phyloP scores from a whole-genome alignment of 2,888 invertebrate species.

The Drosophila tanythrix region DNA sequence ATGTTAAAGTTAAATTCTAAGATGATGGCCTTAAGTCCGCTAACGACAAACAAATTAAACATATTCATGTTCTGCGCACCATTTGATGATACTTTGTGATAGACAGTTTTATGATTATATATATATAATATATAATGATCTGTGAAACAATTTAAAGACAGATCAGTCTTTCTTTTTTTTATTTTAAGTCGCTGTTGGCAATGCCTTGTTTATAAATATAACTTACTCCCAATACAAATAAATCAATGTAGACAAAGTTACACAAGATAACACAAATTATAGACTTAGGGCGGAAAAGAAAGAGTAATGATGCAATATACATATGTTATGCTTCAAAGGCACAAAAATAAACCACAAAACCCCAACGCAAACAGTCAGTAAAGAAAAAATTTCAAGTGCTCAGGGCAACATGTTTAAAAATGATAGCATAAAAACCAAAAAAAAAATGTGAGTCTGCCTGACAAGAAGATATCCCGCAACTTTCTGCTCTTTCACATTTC shows the following conservation, averaged over 20 bases:
- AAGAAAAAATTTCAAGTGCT: slow-evolving; percentile 47
- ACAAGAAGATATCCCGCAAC: not conserved
- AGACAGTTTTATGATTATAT: not conserved
- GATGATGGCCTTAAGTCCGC: not conserved
- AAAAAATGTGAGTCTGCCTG: not conserved
- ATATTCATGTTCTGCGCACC: not conserved
- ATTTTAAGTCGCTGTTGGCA: not conserved
- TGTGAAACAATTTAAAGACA: not conserved
- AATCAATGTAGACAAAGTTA: slow-evolving; percentile 10
- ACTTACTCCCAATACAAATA: not conserved
- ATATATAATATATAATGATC: not conserved
- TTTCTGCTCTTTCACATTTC: not conserved
- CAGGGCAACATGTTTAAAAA: slow-evolving; percentile 58
- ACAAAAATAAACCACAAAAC: slow-evolving; percentile 21
- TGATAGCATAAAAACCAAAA: slow-evolving; percentile 20
- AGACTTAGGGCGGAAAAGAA: slow-evolving; percentile 33
- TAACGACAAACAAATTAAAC: not conserved
- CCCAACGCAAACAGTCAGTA: slow-evolving; percentile 14
- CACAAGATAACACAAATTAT: not conserved
- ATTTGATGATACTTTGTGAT: not conserved
- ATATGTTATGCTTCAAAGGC: slow-evolving; percentile 50
- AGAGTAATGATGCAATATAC: slow-evolving; percentile 50
- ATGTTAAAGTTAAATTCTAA: not conserved
- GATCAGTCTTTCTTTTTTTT: not conserved
- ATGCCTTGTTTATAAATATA: not conserved